phyloP scores from a whole-genome alignment of 2,888 invertebrate species.

The Ectemnius continuus region DNA sequence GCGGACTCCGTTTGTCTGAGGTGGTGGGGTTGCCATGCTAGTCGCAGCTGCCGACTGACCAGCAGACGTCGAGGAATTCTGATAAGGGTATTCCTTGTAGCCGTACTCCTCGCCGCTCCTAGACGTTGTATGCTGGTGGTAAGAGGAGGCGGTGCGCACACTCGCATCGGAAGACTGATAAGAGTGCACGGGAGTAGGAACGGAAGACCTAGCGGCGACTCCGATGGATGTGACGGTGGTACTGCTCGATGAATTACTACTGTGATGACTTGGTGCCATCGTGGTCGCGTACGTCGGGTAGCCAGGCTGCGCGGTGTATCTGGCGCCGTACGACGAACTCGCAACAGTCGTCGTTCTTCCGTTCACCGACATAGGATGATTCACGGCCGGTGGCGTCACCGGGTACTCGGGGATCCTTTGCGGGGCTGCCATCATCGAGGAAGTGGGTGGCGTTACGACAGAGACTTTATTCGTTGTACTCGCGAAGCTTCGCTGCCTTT shows the following conservation, averaged over 20 bases:
- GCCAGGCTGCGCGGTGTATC: conserved; percentile 58
- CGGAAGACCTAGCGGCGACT: conserved; percentile 57
- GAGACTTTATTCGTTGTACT: conserved; percentile 41
- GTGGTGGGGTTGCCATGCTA: conserved; percentile 50
- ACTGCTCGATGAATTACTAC: conserved; percentile 66
- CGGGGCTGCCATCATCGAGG: conserved; percentile 51
- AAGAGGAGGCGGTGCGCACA: conserved; percentile 50
- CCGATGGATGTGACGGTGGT: conserved; percentile 71
- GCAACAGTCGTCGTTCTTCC: conserved; percentile 67
- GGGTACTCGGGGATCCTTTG: conserved; percentile 64
- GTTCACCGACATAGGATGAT: conserved; percentile 57
- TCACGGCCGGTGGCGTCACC: conserved; percentile 51
- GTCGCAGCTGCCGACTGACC: conserved; percentile 36
- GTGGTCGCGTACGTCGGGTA: conserved; percentile 71
- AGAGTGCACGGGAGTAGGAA: conserved; percentile 51
- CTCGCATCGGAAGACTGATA: conserved; percentile 61
- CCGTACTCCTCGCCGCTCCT: conserved; percentile 57
- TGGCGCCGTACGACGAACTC: conserved; percentile 69
- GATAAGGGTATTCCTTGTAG: conserved; percentile 67
- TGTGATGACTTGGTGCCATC: conserved; percentile 72
- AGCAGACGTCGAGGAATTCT: conserved; percentile 51
- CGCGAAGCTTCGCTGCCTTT: conserved; percentile 59
- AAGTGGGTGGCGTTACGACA: conserved; percentile 44
- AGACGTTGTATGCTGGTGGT: conserved; percentile 43
- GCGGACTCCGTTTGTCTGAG: conserved; percentile 66